A percentile compares a stretch with the other conserved stretches of the same genome.
Conservation (phyloP, 2,888 invertebrate species). For the Andrena hattorfiana region DNA sequence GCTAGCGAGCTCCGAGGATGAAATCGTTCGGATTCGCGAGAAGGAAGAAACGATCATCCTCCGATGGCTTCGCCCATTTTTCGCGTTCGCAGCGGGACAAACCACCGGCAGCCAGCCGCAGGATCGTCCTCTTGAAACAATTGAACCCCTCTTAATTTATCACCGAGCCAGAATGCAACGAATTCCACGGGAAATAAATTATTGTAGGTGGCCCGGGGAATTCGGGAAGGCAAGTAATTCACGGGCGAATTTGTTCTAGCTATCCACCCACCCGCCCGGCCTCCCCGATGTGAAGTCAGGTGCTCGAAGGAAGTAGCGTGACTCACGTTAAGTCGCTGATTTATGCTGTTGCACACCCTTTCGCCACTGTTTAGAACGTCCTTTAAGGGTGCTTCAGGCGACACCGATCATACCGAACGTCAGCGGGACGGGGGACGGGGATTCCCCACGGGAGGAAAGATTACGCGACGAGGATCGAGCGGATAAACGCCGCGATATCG, state of each 20-base stretch:
- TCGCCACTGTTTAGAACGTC: background rate
- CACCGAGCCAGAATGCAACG: constrained; percentile 76
- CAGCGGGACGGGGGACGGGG: background rate
- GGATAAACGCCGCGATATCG: constrained; percentile 20
- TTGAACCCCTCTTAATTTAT: constrained; percentile 80
- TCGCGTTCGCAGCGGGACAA: constrained; percentile 44
- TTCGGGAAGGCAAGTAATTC: constrained; percentile 70
- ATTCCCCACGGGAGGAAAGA: background rate
- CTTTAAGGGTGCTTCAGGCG: background rate
- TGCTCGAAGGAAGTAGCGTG: constrained; percentile 55
- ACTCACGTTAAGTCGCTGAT: constrained; percentile 43
- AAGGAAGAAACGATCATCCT: constrained; percentile 55
- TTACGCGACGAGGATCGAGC: constrained; percentile 10
- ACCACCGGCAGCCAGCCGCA: constrained; percentile 57
- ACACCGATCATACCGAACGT: background rate
- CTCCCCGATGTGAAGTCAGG: background rate
- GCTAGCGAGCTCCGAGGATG: background rate
- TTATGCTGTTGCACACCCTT: constrained; percentile 27
- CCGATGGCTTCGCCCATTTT: constrained; percentile 13
- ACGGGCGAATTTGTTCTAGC: constrained; percentile 66
- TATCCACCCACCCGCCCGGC: background rate
- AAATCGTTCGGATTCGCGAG: constrained; percentile 64
- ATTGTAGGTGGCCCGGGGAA: constrained; percentile 65
- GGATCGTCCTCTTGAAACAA: constrained; percentile 76
- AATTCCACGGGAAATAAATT: constrained; percentile 78